phyloP scores from a whole-genome alignment of 2,797 vertebrate genomes.

The Catostomus latipinnis region DNA sequence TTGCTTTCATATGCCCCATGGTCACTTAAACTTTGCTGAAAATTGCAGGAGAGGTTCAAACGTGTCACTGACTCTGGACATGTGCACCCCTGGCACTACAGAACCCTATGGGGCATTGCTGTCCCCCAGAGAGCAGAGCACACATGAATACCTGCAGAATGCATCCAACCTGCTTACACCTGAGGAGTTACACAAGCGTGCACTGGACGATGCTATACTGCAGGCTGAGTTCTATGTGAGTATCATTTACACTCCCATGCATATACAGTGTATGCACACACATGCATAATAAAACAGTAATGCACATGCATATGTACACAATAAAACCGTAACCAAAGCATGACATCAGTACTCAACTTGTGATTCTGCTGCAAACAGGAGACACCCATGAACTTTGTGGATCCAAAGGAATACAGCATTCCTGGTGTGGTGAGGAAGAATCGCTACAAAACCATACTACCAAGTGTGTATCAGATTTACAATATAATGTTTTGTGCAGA shows the following conservation, averaged over 20 bases:
- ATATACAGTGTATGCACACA: no score
- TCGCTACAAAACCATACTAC: constrained; percentile 98
- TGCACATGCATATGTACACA: background rate
- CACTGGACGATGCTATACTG: constrained; percentile 91
- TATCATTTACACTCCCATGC: constrained; percentile 18
- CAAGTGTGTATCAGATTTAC: constrained; percentile 85
- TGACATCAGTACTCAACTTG: constrained; percentile 57
- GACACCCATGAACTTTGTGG: constrained; percentile 99
- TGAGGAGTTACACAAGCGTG: constrained; percentile 87
- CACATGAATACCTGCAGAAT: constrained; percentile 90
- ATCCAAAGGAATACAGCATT: constrained; percentile 96
- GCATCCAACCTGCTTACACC: constrained; percentile 87
- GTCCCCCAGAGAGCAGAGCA: constrained; percentile 91
- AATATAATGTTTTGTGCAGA: constrained; percentile 7
- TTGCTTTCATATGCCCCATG: background rate
- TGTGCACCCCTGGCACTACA: constrained; percentile 94
- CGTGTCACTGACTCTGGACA: constrained; percentile 96
- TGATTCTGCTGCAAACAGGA: constrained; percentile 78
- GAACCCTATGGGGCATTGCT: constrained; percentile 93
- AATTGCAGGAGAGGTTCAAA: constrained; percentile 92
- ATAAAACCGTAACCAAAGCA: background rate
- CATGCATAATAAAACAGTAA: no score
- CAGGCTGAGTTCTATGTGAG: constrained; percentile 98
- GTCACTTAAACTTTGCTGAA: constrained; percentile 12
- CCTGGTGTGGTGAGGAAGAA: constrained; percentile 98